Evolutionary conservation across 2,888 invertebrate species (phyloP).

Genomic region (Tiphia femorata): DNA sequence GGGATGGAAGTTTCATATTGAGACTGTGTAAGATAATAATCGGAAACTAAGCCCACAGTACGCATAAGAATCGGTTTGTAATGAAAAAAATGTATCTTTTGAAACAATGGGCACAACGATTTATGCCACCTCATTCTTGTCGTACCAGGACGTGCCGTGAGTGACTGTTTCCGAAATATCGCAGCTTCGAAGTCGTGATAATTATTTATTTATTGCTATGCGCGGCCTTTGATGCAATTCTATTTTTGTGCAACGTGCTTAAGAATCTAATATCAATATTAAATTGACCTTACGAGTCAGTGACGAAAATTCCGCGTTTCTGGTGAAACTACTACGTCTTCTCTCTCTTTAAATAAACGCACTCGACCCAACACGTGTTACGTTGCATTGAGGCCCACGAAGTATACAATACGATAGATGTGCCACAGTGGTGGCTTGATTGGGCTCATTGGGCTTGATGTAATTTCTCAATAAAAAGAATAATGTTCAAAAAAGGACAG

Average conservation of each 20-base stretch:
- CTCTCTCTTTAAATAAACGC: constrained; percentile 54
- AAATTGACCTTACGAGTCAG: constrained; percentile 49
- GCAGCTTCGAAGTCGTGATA: constrained; percentile 13
- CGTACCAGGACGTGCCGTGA: constrained; percentile 51
- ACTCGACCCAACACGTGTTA: constrained; percentile 60
- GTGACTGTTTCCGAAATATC: constrained; percentile 37
- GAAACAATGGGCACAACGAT: constrained; percentile 42
- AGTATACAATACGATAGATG: constrained; percentile 3
- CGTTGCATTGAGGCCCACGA: constrained; percentile 45
- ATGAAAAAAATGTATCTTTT: constrained; percentile 13
- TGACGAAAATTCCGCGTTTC: constrained; percentile 46
- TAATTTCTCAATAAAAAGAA: too few species aligned
- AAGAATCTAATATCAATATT: constrained; percentile 29
- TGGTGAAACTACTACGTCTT: constrained; percentile 52
- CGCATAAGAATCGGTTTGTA: constrained; percentile 4
- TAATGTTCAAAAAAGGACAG: too few species aligned
- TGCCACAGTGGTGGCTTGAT: too few species aligned
- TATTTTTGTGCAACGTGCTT: constrained; percentile 6
- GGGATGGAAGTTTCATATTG: constrained; percentile 1
- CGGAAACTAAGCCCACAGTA: constrained; percentile 22
- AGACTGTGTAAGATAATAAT: constrained; percentile 5
- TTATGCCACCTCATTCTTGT: constrained; percentile 62
- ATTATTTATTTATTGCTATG: constrained; percentile 27
- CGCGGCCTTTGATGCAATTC: constrained; percentile 5
- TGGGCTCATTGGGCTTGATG: too few species aligned